Percentiles rank a stretch among this genome's conserved stretches.
Conservation (phyloP, 2,113 vertebrate species). For the Mustela nigripes region DNA sequence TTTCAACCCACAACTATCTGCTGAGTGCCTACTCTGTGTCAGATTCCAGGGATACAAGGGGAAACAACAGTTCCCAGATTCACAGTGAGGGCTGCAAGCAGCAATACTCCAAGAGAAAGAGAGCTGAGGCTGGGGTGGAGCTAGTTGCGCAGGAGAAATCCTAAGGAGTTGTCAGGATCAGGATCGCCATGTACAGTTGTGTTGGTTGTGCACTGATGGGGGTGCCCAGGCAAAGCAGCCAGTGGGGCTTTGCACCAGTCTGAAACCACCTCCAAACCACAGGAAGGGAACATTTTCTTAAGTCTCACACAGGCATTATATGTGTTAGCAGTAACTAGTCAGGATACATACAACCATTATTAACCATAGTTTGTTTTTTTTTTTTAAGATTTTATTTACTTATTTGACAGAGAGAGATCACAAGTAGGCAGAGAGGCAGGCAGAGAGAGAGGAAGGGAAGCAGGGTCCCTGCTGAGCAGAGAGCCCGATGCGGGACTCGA, state of each 20-base stretch:
- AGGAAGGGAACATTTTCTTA: background rate
- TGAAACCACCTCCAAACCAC: background rate
- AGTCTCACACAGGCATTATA: background rate
- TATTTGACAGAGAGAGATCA: too few relatives aligned
- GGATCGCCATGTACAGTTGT: background rate
- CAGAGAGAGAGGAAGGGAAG: too few relatives aligned
- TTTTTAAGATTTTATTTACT: too few relatives aligned
- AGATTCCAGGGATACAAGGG: background rate
- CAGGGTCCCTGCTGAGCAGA: too few relatives aligned
- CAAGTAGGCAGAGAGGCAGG: too few relatives aligned
- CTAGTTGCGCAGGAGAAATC: background rate
- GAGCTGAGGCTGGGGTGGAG: background rate
- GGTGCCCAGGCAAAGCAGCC: background rate
- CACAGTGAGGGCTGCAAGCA: background rate
- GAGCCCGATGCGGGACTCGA: too few relatives aligned
- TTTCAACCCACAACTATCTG: background rate
- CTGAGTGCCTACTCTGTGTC: background rate
- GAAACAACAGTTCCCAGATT: background rate
- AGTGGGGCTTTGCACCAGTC: background rate
- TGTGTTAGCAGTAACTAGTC: background rate
- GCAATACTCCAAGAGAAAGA: too few relatives aligned
- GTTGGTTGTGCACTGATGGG: background rate
- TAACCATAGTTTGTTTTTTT: background rate
- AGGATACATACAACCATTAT: background rate
- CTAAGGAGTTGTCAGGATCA: background rate